Evolutionary conservation across 2,888 invertebrate species (phyloP).

Genomic region (Athetis lepigone): DNA sequence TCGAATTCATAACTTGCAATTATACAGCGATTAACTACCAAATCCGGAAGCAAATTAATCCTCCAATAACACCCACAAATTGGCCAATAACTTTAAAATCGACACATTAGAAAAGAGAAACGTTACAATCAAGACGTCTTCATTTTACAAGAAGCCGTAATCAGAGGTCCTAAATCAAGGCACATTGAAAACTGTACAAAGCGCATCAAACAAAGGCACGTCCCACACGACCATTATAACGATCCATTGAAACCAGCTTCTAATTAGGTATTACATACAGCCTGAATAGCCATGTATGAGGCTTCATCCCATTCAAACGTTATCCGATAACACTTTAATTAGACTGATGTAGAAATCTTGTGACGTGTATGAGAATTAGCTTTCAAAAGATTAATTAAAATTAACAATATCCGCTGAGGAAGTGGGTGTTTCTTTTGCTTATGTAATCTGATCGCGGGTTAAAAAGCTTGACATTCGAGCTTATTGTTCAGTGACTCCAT

Average conservation of each 20-base stretch:
- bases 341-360: slow-evolving; percentile 70
- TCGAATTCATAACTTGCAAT: slow-evolving; percentile 29
- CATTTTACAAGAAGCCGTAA: slow-evolving; percentile 25
- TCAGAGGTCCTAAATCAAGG: slow-evolving; percentile 46
- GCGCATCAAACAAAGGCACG: slow-evolving; percentile 65
- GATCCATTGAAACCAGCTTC: slow-evolving; percentile 79
- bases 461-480: slow-evolving; percentile 22
- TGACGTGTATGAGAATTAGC: slow-evolving; percentile 65
- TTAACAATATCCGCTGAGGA: slow-evolving; percentile 54
- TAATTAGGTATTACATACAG: slow-evolving; percentile 82
- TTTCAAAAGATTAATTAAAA: slow-evolving; percentile 70
- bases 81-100: slow-evolving; percentile 15
- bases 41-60: slow-evolving; percentile 24
- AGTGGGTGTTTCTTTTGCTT: slow-evolving; percentile 43
- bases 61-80: not conserved
- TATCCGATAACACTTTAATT: slow-evolving; percentile 83
- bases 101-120: slow-evolving; percentile 41
- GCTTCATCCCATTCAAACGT: slow-evolving; percentile 81
- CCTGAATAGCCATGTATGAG: slow-evolving; percentile 77
- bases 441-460: slow-evolving; percentile 44
- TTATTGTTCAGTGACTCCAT: slow-evolving; percentile 21
- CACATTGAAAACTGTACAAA: slow-evolving; percentile 61
- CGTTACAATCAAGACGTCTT: slow-evolving; percentile 22
- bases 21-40: slow-evolving; percentile 25
- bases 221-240: slow-evolving; percentile 78